These are phyloP conservation scores for Notolepis coatsorum DNA, from an alignment of 2,797 vertebrate genomes.

Conservation along the genomic window DNA sequence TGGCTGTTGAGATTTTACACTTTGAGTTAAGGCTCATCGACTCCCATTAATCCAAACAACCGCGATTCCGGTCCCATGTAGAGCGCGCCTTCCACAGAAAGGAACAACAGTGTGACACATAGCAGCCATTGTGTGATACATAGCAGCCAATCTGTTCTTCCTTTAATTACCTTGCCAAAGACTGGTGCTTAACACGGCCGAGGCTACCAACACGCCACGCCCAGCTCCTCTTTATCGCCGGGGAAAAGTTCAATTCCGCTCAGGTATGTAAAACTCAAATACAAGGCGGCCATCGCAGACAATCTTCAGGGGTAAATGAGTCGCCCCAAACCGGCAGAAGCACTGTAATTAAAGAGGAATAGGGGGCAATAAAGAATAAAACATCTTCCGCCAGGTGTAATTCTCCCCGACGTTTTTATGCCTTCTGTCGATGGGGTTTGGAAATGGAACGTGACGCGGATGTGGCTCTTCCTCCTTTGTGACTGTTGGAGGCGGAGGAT, in stretches of 20 bases:
- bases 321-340: constrained; percentile 32
- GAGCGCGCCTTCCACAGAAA: too few species aligned
- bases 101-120: too few species aligned
- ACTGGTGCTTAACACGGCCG: constrained; percentile 61
- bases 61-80: too few species aligned
- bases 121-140: too few species aligned
- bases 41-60: too few species aligned
- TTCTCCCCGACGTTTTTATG: constrained; percentile 64
- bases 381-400: constrained; percentile 58
- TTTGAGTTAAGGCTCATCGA: too few species aligned
- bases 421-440: constrained; percentile 52
- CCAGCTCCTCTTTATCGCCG: constrained; percentile 20
- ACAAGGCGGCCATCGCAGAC: constrained; percentile 20
- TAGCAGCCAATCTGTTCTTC: too few species aligned
- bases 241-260: constrained; percentile 46
- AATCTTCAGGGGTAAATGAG: constrained; percentile 33
- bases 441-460: constrained; percentile 50
- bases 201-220: constrained; percentile 48
- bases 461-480: constrained; percentile 32
- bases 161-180: too few species aligned
- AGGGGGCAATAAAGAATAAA: constrained; percentile 60
- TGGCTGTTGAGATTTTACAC: too few species aligned
- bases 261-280: constrained; percentile 63
- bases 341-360: constrained; percentile 60
- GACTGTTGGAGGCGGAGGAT: constrained; percentile 17